These are phyloP conservation scores for Notodonta dromedarius DNA, from an alignment of 2,888 invertebrate species.

Conservation along the genomic window DNA sequence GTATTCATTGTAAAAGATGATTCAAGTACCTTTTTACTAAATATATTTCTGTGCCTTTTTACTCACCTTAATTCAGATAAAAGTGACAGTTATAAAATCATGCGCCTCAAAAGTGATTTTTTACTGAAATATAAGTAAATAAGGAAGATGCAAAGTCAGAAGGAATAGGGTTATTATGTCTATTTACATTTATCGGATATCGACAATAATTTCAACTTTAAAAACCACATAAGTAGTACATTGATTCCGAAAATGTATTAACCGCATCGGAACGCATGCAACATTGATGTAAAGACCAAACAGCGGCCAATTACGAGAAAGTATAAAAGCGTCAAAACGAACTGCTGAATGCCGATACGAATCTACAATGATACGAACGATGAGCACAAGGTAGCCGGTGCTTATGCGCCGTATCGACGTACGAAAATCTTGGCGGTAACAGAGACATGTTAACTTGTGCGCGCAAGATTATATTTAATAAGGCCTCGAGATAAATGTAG, in stretches of 20 bases:
- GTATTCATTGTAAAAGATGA: background rate
- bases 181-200: too few species aligned
- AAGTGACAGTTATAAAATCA: too few species aligned
- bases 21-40: background rate
- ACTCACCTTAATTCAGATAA: too few species aligned
- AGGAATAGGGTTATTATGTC: too few species aligned
- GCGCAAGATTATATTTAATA: conserved; percentile 66
- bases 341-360: conserved; percentile 52
- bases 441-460: conserved; percentile 80
- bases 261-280: background rate
- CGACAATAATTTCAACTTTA: too few species aligned
- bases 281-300: background rate
- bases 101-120: too few species aligned
- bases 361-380: conserved; percentile 37
- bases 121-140: too few species aligned
- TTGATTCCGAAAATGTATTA: background rate
- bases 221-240: background rate
- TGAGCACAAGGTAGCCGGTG: conserved; percentile 42
- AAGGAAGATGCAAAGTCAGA: too few species aligned
- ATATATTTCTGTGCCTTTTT: background rate
- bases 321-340: conserved; percentile 52
- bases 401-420: conserved; percentile 66
- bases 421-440: conserved; percentile 77
- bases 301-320: conserved; percentile 51
- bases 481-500: conserved; percentile 71